Evolutionary conservation across 2,797 vertebrate species (phyloP).

Genomic region (Liparis tanakae): DNA sequence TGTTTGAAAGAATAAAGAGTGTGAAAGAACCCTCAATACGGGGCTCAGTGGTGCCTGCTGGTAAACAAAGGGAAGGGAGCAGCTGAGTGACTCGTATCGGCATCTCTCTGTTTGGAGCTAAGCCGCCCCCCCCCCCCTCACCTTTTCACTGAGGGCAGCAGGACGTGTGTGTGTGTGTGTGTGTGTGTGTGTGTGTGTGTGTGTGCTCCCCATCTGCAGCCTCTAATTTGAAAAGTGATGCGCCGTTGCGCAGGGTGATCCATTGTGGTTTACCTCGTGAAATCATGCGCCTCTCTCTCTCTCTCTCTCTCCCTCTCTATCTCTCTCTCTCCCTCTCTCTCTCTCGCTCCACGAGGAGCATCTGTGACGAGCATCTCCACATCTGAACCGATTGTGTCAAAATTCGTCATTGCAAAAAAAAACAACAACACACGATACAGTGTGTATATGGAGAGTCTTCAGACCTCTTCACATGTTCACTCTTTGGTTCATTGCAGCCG

Average conservation of each 20-base stretch:
- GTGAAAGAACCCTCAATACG: background rate
- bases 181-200: no score
- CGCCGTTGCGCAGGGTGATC: slow-evolving; percentile 42
- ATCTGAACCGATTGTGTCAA: slow-evolving; percentile 27
- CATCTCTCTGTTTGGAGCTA: slow-evolving; percentile 1
- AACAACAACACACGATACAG: background rate
- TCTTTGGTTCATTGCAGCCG: no score
- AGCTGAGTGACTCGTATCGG: slow-evolving; percentile 1
- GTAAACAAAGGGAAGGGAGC: background rate
- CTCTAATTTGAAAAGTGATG: slow-evolving; percentile 44
- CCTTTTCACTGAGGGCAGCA: background rate
- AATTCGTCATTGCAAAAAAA: slow-evolving; percentile 5
- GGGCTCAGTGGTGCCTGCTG: no score
- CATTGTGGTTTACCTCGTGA: slow-evolving; percentile 32
- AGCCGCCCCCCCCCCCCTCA: background rate
- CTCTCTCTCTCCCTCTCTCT: background rate
- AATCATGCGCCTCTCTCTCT: slow-evolving; percentile 16
- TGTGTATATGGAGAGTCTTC: no score
- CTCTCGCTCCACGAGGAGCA: background rate
- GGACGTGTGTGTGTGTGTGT: slow-evolving; percentile 15
- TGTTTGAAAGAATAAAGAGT: background rate
- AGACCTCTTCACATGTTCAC: no score
- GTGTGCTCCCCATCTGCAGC: slow-evolving; percentile 32
- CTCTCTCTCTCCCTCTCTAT: no score
- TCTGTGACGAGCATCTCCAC: slow-evolving; percentile 37